phyloP scores from a whole-genome alignment of 2,113 vertebrate genomes.

The Baryphthengus martii region DNA sequence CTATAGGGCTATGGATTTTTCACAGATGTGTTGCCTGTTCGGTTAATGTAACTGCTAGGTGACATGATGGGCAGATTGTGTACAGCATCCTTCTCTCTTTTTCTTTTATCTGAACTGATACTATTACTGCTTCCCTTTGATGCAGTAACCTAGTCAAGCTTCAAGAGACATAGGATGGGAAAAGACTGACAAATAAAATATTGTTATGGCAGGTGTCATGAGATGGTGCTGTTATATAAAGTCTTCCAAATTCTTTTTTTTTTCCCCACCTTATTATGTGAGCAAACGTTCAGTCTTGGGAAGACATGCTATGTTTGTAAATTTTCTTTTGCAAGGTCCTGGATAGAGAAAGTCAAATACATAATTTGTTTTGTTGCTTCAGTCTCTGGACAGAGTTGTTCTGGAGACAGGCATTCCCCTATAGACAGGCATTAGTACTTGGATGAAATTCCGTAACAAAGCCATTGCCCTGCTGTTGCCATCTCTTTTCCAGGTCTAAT shows the following conservation, averaged over 20 bases:
- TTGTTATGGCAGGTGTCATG: constrained; percentile 36
- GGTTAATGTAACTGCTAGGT: not conserved
- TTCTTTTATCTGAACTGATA: constrained; percentile 41
- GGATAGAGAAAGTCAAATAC: not conserved
- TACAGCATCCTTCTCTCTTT: constrained; percentile 8
- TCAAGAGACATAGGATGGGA: constrained; percentile 17
- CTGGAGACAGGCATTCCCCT: not conserved
- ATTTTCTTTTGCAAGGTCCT: constrained; percentile 12
- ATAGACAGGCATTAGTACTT: not conserved
- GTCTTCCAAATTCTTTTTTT: not conserved
- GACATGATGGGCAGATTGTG: constrained; percentile 38
- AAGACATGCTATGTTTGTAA: not conserved
- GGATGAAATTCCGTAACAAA: not conserved
- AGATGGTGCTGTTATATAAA: not conserved
- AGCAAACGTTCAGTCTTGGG: not conserved
- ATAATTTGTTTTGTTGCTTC: not conserved
- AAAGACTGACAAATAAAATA: constrained; percentile 53
- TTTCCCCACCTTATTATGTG: not conserved
- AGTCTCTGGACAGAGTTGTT: not conserved
- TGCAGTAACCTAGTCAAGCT: constrained; percentile 32
- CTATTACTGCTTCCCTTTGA: constrained; percentile 44
- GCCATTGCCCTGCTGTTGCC: not conserved
- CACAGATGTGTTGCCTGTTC: not conserved
- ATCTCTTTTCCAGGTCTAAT: not conserved
- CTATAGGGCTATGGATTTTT: not conserved